Base-by-base conservation (phyloP, 2,888 invertebrate genomes). In the Lithophane ornitopus region DNA sequence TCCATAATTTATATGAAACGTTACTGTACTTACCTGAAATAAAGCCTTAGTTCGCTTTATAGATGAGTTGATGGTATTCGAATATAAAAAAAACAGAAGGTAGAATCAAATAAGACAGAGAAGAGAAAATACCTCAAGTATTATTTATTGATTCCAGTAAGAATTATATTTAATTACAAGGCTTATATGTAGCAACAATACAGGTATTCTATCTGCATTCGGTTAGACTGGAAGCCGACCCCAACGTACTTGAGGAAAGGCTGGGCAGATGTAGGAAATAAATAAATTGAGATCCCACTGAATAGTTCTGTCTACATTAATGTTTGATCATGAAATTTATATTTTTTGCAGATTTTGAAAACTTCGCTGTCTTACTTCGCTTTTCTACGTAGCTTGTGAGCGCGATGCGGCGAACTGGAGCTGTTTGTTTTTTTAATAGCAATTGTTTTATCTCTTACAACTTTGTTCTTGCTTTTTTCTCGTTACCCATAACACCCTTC, bases 281-380 rank as follows among this genome's bases (percentile, higher is more conserved):
- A 4, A 26, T 26, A 46, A 34, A 34, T 7, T 49, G 49, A 49
- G 0, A 49, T 19, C 1, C 19, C 19, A 19, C 49, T 49, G 19
- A 49, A 49, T 19, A 49, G 7, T 49, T 49, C 49, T 49, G 49
- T 49, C 19, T 49, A 49, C 49, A 22, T 49, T 22, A 49, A 6
- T n/a, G n/a, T 62, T n/a, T 14, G 9, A 14, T 62, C n/a, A 16
- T 16, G 9, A n/a, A 9, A 8, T 39, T n/a, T 39, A 46, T 49
- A 19, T 62, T 58, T 58, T 63, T 79, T 76, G 22, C 82, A 80
- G 80, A 80, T 80, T 19, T 58, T 80, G 34, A 80, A 75, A 67
- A 79, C 78, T 52, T 58, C 78, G 7, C 1, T 79, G 12, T 81
- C 78, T 3, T 79, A 74, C 62, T 79, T 79, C 14, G 28, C 75